Base-by-base conservation (phyloP, 2,113 vertebrate genomes). In the Piaya cayana region DNA sequence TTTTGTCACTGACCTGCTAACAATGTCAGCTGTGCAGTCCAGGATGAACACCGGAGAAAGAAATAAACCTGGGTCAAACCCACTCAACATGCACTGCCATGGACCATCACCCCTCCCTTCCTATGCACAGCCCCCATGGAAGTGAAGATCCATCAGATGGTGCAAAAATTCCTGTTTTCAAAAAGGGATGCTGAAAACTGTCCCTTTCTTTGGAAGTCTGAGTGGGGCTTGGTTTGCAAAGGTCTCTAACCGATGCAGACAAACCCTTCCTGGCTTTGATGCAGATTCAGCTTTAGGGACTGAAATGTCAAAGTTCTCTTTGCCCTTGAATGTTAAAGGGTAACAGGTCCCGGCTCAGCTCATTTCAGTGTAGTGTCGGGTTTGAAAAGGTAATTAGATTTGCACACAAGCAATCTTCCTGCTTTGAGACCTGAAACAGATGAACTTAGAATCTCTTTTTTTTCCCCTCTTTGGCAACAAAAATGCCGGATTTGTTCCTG, bases 401-500 rank as follows among this genome's bases (percentile, higher is more conserved):
- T 88, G 50, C 91, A 76, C 89, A 88, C 74, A 43, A 78, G 36
- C 26, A 2, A 65, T 50, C 79, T 92, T 95, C 86, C 92, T 85
- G 82, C 89, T 88, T 55, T 9, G 30, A 91, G 89, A 90, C 84
- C 82, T 21, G 42, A 94, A 95, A 88, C 94, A 94, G 92, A 93
- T 94, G 92, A 95, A 90, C 82, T 68, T n/a, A 39, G 26, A 36
- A 32, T 60, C 30, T 47, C 49, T 43, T 63, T 43, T 42, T 32
- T 29, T 15, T 1, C 4, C 32, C 32, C 37, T 56, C 53, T 71
- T 82, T 42, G 4, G 19, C 53, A 32, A 36, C 11, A 15, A 59
- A 91, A 92, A 90, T 43, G 70, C 93, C 95, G 20, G 86, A 79
- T 95, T 93, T 75, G 91, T 93, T 95, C 86, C 86, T n/a, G 84